Base-by-base conservation (phyloP, 2,888 invertebrate species). In the Drosophila paracracens region DNA sequence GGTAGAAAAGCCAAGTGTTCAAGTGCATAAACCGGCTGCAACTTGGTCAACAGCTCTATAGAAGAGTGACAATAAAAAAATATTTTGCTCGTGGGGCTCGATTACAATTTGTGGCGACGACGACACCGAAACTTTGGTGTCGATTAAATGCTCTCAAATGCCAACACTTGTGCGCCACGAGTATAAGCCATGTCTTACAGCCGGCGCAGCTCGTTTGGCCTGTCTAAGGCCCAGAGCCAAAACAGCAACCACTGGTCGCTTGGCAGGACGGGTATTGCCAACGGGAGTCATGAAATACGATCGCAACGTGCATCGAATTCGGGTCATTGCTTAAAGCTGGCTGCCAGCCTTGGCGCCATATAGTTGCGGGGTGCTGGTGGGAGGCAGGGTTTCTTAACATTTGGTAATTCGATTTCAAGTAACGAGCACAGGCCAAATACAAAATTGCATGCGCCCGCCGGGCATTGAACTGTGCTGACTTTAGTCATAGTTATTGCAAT, bases 271-370 rank as follows among this genome's bases (percentile, higher is more conserved):
- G 57, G 54, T 54, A 64, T 57, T 54, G 68, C 70, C 59, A 60
- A 65, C 50, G 67, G 57, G 62, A 31, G 63, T 60, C 58, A 59
- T 61, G 83, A 86, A 83, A 83, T 83, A 81, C 77, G 82, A 87
- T 73, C 70, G 69, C 64, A 79, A 87, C 88, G 89, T 87, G 88
- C 88, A 88, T 77, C 65, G 86, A 89, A 87, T 87, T 87, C 89
- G 85, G 89, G 86, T 84, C 89, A 89, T 76, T 82, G 65, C 58
- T 73, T 76, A 66, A 21, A 65, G 50, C 21, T 29, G 7, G 53
- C 25, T 56, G 54, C 40, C 60, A 67, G 52, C 65, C 53, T 70
- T 74, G 83, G 74, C 71, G 74, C 76, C 66, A 59, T 21, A 40
- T 27, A 48, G 76, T 61, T 64, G 56, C 50, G 72, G 43, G 25